phyloP scores from a whole-genome alignment of 1,140 invertebrate genomes.

The Rhyzopertha dominica region DNA sequence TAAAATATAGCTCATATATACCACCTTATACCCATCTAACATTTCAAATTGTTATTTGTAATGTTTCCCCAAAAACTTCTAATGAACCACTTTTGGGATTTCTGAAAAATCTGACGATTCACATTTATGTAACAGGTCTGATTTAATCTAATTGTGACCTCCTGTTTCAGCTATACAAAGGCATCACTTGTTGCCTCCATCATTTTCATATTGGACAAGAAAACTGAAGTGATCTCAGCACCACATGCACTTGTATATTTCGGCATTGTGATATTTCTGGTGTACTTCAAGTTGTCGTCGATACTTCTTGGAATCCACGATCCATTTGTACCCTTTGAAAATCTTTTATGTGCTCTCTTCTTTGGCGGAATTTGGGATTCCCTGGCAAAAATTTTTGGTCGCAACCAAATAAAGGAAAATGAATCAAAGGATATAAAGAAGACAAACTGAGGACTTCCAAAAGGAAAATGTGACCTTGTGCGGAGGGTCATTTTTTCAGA shows the following conservation, averaged over 20 bases:
- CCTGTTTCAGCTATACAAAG: conserved; percentile 91
- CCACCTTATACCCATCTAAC: too few species aligned
- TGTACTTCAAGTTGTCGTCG: conserved; percentile 98
- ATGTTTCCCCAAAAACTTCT: too few species aligned
- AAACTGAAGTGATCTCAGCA: conserved; percentile 92
- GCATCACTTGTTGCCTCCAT: conserved; percentile 91
- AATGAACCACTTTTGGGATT: too few species aligned
- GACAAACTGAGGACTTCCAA: conserved; percentile 62
- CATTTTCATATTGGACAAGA: conserved; percentile 95
- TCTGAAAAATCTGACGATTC: too few species aligned
- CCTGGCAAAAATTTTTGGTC: conserved; percentile 75
- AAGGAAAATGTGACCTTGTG: too few species aligned
- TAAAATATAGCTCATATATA: too few species aligned
- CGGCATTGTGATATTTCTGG: conserved; percentile 98
- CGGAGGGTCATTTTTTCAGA: too few species aligned
- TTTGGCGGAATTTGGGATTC: conserved; percentile 98
- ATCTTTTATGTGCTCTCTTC: conserved; percentile 94
- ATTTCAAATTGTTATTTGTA: too few species aligned
- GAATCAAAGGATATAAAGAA: conserved; percentile 75
- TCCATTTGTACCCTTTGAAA: conserved; percentile 98
- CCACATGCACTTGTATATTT: conserved; percentile 97
- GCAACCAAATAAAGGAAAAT: conserved; percentile 70
- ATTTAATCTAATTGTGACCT: conserved; percentile 1
- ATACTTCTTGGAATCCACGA: conserved; percentile 95
- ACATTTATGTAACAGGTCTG: too few species aligned